Evolutionary conservation across 2,797 vertebrate genomes (phyloP), one percentile per base, ranked within the genome.

Genomic region (Lepilemur ruficaudatus): DNA sequence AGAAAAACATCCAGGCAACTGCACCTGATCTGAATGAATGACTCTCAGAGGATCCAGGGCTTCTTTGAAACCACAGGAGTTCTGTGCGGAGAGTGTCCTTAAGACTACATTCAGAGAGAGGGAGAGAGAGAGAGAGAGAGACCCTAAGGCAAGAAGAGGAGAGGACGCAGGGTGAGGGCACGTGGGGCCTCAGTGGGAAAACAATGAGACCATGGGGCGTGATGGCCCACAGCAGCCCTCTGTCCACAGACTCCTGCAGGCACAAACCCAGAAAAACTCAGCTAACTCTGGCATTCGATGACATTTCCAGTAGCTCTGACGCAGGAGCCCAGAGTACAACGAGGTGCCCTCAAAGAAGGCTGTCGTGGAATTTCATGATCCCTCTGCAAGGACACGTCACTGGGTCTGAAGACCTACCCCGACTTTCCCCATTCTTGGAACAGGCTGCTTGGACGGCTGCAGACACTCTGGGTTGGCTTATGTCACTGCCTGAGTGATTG

Each of bases 201-300:
- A 93, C 50, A 97, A 91, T 1, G 73, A 95, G 96, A 90, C 41
- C 52, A 92, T 73, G 4, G 78, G 89, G 95, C 22, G 65, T 65
- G 79, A 87, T 9, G 89, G 75, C 78, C 70, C 93, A 96, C 32
- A 43, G 57, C 70, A 59, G 22, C 48, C 22, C 61, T 93, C 95
- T 55, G 95, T 92, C 95, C 95, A 95, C 96, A 94, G 88, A 96
- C 78, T 87, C 88, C 83, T 82, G 32, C 50, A 97, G 98, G 97
- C 95, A 97, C 96, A 97, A 75, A 95, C 35, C 90, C 70, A 95
- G 83, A 97, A 93, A 79, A 93, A 79, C 92, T 80, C 90, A 78
- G 79, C 87, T 69, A 88, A 84, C 90, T 95, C 75, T 57, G 79
- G 89, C 78, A 92, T 86, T 92, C 32, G 65, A 78, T 72, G 70